Conservation (phyloP, 2,888 invertebrate species). For the Ochropacha duplaris region DNA sequence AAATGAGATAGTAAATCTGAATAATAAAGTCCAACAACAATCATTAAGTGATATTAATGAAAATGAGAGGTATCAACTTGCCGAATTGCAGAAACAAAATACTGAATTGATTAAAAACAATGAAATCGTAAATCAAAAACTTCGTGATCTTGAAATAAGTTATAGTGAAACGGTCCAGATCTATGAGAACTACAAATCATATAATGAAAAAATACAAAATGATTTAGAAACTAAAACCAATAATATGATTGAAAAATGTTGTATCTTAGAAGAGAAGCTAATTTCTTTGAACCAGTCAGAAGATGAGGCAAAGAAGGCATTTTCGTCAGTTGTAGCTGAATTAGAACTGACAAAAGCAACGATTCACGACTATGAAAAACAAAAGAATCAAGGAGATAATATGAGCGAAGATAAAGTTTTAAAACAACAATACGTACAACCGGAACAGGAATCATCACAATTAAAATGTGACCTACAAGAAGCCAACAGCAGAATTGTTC, state of each 20-base stretch:
- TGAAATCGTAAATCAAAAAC: conserved; percentile 32
- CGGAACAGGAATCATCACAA: conserved; percentile 55
- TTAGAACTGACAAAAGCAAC: conserved; percentile 41
- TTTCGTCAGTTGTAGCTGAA: conserved; percentile 39
- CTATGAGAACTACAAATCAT: conserved; percentile 37
- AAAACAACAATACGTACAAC: conserved; percentile 39
- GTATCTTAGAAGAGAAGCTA: conserved; percentile 40
- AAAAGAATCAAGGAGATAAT: conserved; percentile 22
- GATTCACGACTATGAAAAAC: conserved; percentile 33
- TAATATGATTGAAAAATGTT: conserved; percentile 31
- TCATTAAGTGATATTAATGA: conserved; percentile 42
- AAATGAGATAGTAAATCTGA: conserved; percentile 53
- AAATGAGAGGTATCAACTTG: conserved; percentile 45
- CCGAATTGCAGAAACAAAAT: conserved; percentile 41
- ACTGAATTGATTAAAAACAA: conserved; percentile 37
- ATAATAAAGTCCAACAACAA: conserved; percentile 49
- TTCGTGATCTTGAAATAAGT: conserved; percentile 35
- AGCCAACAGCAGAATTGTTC: conserved; percentile 62
- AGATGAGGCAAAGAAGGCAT: conserved; percentile 37
- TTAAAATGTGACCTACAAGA: conserved; percentile 58
- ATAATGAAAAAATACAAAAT: conserved; percentile 45
- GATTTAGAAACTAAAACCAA: conserved; percentile 33
- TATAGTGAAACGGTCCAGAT: conserved; percentile 38
- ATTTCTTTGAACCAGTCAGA: conserved; percentile 35
- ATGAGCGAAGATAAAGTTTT: conserved; percentile 31